A percentile compares a stretch with the other conserved stretches of the same genome.
phyloP scores from a whole-genome alignment of 2,113 vertebrate species.

The Aptenodytes patagonicus region DNA sequence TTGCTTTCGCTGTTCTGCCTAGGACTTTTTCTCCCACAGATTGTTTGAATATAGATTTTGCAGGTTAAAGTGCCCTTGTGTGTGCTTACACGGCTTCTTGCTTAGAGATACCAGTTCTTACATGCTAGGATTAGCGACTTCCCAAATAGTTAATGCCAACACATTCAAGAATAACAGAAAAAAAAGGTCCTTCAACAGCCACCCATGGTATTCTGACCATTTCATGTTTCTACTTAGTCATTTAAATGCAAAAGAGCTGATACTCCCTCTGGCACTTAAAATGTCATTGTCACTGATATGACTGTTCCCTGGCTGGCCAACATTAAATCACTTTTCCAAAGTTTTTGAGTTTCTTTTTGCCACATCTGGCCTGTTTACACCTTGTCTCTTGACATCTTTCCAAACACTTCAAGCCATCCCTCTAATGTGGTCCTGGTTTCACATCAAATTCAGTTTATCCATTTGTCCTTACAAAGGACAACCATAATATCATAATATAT shows the following conservation, averaged over 20 bases:
- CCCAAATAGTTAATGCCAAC: not conserved
- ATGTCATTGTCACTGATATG: not conserved
- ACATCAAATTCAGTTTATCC: not conserved
- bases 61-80: not conserved
- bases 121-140: not conserved
- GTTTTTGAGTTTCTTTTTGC: not conserved
- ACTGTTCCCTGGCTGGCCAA: not conserved
- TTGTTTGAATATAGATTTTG: not conserved
- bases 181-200: not conserved
- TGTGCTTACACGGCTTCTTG: not conserved
- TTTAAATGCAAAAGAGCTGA: not conserved
- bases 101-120: not conserved
- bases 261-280: not conserved
- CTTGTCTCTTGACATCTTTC: not conserved
- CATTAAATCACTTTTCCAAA: not conserved
- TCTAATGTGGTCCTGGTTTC: not conserved
- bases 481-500: not conserved
- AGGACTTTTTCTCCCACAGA: not conserved
- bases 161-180: not conserved
- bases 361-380: not conserved
- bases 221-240: not conserved
- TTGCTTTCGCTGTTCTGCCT: not conserved
- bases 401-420: not conserved
- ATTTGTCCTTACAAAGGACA: not conserved
- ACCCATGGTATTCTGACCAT: not conserved